These are phyloP conservation scores for Aphidius colemani DNA, from an alignment of 2,888 invertebrate genomes.

Conservation along the genomic window DNA sequence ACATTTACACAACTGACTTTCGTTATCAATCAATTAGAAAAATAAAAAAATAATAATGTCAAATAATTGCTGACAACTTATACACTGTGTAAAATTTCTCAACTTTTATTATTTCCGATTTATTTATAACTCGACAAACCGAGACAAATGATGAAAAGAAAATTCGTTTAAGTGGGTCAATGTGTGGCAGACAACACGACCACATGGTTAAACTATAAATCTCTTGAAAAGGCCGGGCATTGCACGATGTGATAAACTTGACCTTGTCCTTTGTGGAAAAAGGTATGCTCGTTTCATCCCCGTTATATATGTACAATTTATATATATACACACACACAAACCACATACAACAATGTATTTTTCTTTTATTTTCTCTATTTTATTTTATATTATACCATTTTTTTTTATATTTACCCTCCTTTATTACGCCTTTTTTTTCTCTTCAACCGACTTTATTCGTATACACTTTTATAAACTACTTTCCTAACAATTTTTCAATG, in stretches of 20 bases:
- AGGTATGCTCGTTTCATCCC: background rate
- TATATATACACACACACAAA: too few species aligned
- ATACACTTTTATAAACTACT: too few species aligned
- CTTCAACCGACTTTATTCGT: background rate
- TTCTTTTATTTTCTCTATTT: background rate
- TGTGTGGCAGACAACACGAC: conserved; percentile 27
- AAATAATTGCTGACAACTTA: too few species aligned
- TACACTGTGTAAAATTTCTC: background rate
- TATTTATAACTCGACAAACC: background rate
- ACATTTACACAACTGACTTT: background rate
- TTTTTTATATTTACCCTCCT: conserved; percentile 32
- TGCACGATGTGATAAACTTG: conserved; percentile 28
- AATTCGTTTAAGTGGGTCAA: conserved; percentile 40
- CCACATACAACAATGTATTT: conserved; percentile 26
- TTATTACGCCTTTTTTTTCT: conserved; percentile 29
- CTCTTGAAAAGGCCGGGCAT: conserved; percentile 16
- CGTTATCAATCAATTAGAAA: background rate
- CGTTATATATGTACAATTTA: background rate
- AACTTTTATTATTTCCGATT: background rate
- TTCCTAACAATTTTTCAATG: too few species aligned
- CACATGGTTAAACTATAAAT: conserved; percentile 30
- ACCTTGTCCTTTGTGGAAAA: conserved; percentile 25
- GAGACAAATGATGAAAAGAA: conserved; percentile 9
- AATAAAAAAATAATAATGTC: background rate
- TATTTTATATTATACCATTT: conserved; percentile 10